Conservation (phyloP, 1,140 invertebrate genomes). For the Marisa cornuarietis region DNA sequence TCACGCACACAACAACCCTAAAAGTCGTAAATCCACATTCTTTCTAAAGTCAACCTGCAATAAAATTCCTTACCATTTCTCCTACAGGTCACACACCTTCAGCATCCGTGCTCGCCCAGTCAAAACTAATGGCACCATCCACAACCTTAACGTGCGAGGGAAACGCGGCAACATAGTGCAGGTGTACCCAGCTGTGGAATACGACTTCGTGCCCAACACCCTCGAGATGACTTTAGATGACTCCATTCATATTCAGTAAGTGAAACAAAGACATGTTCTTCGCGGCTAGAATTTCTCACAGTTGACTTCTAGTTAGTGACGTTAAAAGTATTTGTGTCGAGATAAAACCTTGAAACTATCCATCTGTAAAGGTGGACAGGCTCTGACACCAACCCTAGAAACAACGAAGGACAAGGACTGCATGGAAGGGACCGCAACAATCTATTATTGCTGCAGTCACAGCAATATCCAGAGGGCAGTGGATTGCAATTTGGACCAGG, state of each 20-base stretch:
- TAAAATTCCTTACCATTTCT: too few relatives aligned
- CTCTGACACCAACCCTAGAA: constrained; percentile 60
- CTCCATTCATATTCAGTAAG: constrained; percentile 64
- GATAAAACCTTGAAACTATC: too few relatives aligned
- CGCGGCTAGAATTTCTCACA: too few relatives aligned
- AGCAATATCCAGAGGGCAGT: constrained; percentile 55
- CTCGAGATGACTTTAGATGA: constrained; percentile 50
- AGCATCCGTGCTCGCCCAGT: constrained; percentile 48
- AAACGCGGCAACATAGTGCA: constrained; percentile 65
- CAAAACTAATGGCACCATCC: constrained; percentile 37
- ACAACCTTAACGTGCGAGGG: constrained; percentile 63
- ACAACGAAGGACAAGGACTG: constrained; percentile 63
- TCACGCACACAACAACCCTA: too few relatives aligned
- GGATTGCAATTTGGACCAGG: constrained; percentile 34
- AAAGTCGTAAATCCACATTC: too few relatives aligned
- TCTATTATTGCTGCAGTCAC: constrained; percentile 51
- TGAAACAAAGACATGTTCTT: constrained; percentile 5
- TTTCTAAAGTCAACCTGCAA: too few relatives aligned
- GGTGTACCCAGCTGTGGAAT: constrained; percentile 63
- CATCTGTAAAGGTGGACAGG: constrained; percentile 60
- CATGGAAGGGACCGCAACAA: constrained; percentile 63
- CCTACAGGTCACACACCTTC: constrained; percentile 57
- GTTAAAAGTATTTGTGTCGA: too few relatives aligned
- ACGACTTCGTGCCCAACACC: constrained; percentile 63
- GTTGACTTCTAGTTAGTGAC: too few relatives aligned